These are phyloP conservation scores for Callosobruchus maculatus DNA, from an alignment of 2,888 invertebrate species.

Conservation along the genomic window DNA sequence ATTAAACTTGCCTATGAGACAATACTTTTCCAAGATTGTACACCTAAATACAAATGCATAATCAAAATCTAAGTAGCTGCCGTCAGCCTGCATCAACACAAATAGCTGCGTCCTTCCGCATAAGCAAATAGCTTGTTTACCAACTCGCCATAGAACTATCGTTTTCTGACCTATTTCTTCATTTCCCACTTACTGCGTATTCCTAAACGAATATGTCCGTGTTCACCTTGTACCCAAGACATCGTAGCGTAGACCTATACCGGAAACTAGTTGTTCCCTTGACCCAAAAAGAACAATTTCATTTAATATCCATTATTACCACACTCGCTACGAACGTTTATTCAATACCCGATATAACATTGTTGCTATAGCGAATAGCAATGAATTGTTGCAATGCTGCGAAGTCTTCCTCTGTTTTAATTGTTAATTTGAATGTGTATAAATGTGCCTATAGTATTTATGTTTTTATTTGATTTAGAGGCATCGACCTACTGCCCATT, in stretches of 20 bases:
- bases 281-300: constrained; percentile 21
- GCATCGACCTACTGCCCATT: too few relatives aligned
- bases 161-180: neutral
- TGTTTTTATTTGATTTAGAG: too few relatives aligned
- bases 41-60: too few relatives aligned
- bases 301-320: constrained; percentile 15
- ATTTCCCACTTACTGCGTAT: neutral
- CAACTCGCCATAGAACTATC: neutral
- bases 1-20: too few relatives aligned
- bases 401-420: too few relatives aligned
- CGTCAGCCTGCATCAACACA: neutral
- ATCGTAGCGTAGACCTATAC: constrained; percentile 10
- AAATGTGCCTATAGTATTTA: too few relatives aligned
- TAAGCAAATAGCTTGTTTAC: neutral
- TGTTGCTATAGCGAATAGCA: neutral
- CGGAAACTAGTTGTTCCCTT: constrained; percentile 26
- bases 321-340: constrained; percentile 10
- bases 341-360: constrained; percentile 13
- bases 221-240: neutral
- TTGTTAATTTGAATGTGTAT: too few relatives aligned
- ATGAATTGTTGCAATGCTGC: too few relatives aligned
- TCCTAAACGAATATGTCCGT: neutral
- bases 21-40: too few relatives aligned
- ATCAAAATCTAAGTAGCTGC: too few relatives aligned
- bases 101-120: neutral